Evolutionary conservation across 1,140 invertebrate genomes (phyloP).

Genomic region (Leucophenga varia): DNA sequence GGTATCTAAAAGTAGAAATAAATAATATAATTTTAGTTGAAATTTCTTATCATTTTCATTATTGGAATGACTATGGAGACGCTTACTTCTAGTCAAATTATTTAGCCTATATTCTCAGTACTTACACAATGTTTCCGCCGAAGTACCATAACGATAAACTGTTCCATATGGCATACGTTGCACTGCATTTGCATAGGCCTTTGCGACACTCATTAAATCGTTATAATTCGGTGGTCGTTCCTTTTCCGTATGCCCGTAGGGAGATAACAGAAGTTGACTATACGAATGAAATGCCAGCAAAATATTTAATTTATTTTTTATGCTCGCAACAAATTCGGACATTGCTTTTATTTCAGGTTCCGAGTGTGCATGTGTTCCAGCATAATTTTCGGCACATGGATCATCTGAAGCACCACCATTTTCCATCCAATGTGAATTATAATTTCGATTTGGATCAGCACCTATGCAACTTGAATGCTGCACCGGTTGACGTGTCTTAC

Average conservation of each 20-base stretch:
- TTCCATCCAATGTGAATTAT: slow-evolving; percentile 66
- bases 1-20: slow-evolving; percentile 19
- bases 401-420: slow-evolving; percentile 36
- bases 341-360: slow-evolving; percentile 72
- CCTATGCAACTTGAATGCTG: slow-evolving; percentile 59
- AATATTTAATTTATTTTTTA: slow-evolving; percentile 57
- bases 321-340: slow-evolving; percentile 59
- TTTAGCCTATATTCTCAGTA: background rate
- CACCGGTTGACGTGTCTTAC: slow-evolving; percentile 57
- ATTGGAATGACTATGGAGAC: background rate
- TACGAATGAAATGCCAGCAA: slow-evolving; percentile 62
- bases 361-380: slow-evolving; percentile 71
- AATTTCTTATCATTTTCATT: background rate
- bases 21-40: background rate
- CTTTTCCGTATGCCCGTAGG: slow-evolving; percentile 58
- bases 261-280: slow-evolving; percentile 58
- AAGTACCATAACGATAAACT: slow-evolving; percentile 57
- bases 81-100: background rate
- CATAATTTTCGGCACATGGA: slow-evolving; percentile 69
- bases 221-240: slow-evolving; percentile 58
- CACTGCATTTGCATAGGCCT: slow-evolving; percentile 57
- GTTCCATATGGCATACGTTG: slow-evolving; percentile 58
- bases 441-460: slow-evolving; percentile 71
- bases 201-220: slow-evolving; percentile 59
- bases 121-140: slow-evolving; percentile 63